phyloP scores from a whole-genome alignment of 2,113 vertebrate species.

The Nansenia antarctica region DNA sequence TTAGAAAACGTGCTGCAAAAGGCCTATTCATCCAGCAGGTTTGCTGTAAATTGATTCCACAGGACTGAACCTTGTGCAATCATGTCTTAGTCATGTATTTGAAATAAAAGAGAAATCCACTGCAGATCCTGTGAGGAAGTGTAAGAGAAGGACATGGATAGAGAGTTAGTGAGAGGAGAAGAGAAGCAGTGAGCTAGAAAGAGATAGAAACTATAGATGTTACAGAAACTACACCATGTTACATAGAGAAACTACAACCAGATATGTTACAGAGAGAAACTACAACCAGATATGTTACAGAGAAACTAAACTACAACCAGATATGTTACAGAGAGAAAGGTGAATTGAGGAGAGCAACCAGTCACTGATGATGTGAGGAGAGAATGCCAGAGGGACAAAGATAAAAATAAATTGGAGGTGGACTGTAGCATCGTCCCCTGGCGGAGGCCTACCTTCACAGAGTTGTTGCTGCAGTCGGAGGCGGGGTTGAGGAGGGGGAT shows the following conservation, averaged over 20 bases:
- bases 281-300: too few relatives aligned
- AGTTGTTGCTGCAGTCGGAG: constrained; percentile 46
- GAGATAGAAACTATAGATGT: too few relatives aligned
- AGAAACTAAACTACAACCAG: too few relatives aligned
- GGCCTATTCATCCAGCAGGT: not conserved
- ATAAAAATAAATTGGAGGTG: not conserved
- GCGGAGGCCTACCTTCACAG: constrained; percentile 62
- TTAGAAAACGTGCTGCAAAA: too few relatives aligned
- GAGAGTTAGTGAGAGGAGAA: too few relatives aligned
- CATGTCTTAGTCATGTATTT: too few relatives aligned
- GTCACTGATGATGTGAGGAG: not conserved
- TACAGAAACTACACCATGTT: too few relatives aligned
- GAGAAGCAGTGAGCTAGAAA: too few relatives aligned
- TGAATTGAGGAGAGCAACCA: not conserved
- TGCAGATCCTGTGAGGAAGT: not conserved
- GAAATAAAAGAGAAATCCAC: not conserved
- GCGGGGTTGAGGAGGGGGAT: constrained; percentile 46
- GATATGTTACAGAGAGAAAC: too few relatives aligned
- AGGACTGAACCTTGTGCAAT: too few relatives aligned
- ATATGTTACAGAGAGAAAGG: not conserved
- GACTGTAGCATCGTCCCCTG: not conserved
- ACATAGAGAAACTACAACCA: too few relatives aligned
- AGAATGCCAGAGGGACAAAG: not conserved
- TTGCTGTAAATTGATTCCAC: not conserved
- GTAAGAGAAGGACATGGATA: not conserved